A percentile compares a stretch with the other conserved stretches of the same genome.
Conservation (phyloP, 1,140 invertebrate species). For the Arctopsyche grandis region DNA sequence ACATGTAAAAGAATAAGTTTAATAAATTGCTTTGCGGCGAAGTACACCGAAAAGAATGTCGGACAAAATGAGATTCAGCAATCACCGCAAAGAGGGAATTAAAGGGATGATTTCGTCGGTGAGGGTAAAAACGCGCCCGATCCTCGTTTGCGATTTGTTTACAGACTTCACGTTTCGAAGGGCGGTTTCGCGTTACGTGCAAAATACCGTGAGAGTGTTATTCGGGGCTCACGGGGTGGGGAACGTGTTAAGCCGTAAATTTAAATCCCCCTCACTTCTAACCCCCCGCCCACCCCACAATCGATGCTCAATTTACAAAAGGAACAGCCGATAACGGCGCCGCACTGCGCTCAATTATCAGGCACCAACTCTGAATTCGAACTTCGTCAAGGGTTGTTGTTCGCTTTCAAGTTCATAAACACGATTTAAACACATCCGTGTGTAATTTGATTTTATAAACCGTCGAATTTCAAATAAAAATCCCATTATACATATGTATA, state of each 20-base stretch:
- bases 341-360: too few species aligned
- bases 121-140: neutral
- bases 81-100: neutral
- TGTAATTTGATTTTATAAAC: too few species aligned
- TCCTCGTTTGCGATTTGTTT: neutral
- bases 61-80: neutral
- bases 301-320: slow-evolving; percentile 13
- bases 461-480: too few species aligned
- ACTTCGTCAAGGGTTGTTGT: too few species aligned
- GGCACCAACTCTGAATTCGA: too few species aligned
- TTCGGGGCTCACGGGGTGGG: neutral
- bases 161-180: neutral
- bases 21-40: too few species aligned
- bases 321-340: neutral
- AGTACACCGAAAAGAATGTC: too few species aligned
- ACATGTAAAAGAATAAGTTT: too few species aligned
- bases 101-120: too few species aligned
- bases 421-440: too few species aligned
- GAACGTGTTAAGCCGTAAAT: neutral
- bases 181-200: neutral
- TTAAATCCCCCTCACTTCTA: neutral
- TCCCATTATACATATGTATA: too few species aligned
- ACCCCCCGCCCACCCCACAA: neutral
- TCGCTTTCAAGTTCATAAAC: too few species aligned
- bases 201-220: slow-evolving; percentile 1